phyloP scores from a whole-genome alignment of 2,888 invertebrate genomes.

The Alloplasta piceator region DNA sequence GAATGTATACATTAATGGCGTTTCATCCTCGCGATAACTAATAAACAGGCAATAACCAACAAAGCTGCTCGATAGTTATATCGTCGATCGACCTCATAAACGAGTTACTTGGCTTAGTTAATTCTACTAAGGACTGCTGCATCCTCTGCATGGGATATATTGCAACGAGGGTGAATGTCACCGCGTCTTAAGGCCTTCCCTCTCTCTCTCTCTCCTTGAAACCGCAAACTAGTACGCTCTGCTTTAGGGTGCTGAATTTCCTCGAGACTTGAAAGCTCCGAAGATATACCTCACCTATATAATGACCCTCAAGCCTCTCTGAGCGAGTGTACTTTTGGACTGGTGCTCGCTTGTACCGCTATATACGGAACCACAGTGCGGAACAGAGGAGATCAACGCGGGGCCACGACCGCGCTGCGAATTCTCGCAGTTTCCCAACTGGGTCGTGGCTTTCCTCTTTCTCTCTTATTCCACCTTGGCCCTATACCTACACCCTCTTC shows the following conservation, averaged over 20 bases:
- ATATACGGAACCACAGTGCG: constrained; percentile 52
- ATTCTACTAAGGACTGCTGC: constrained; percentile 35
- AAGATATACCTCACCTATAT: constrained; percentile 55
- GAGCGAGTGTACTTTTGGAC: constrained; percentile 56
- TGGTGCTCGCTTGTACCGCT: constrained; percentile 28
- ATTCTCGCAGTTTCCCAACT: constrained; percentile 60
- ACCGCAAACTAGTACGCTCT: constrained; percentile 24
- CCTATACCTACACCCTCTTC: constrained; percentile 9
- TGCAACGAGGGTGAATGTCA: constrained; percentile 26
- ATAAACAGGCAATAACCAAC: constrained; percentile 11
- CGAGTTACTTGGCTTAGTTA: constrained; percentile 28
- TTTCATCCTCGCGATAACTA: constrained; percentile 6
- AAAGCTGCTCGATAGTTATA: constrained; percentile 27
- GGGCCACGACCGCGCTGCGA: constrained; percentile 50
- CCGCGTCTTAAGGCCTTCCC: constrained; percentile 30
- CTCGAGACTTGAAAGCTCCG: constrained; percentile 40
- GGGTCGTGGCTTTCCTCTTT: constrained; percentile 55
- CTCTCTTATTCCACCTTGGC: constrained; percentile 15
- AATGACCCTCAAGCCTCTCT: constrained; percentile 52
- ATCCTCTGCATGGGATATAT: constrained; percentile 5
- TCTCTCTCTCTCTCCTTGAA: not conserved
- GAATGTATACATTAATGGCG: too few species aligned
- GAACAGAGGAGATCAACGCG: constrained; percentile 52
- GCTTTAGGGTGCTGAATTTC: constrained; percentile 43
- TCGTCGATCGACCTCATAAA: constrained; percentile 25